Evolutionary conservation across 2,888 invertebrate species (phyloP), one percentile per base, ranked within the genome.

Genomic region (Phengaris alcon): DNA sequence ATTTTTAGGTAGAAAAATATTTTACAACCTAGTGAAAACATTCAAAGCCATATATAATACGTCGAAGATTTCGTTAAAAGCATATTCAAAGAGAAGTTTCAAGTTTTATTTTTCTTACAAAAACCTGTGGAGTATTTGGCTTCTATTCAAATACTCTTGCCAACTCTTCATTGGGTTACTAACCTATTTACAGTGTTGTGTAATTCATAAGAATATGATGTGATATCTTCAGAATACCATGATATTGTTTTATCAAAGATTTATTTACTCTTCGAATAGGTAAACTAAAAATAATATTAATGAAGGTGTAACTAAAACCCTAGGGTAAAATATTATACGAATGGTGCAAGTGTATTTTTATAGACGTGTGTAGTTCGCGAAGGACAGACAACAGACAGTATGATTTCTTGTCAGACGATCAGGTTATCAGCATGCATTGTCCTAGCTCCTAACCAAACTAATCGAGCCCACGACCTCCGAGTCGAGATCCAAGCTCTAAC

Each of bases 31-130:
- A 35, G 35, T 35, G 35, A 35, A 57, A 57, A 15, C 15, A 48
- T 51, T 15, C 48, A 46, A 3, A 35, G 69, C 46, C 51, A 48
- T 51, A 48, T 13, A 51, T n/a, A n/a, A 69, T n/a, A 35, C 35
- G 35, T 15, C n/a, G n/a, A 69, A 69, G n/a, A 69, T 46, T n/a
- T 48, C 48, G 8, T 8, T 46, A 48, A 69, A 69, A 69, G 46
- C 48, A n/a, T 48, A 15, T 69, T 48, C 46, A 15, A 69, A 48
- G n/a, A 48, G 46, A 35, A 35, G 35, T n/a, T 6, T 46, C 46
- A 48, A 69, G n/a, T 69, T 69, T 69, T 69, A 15, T 46, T 46
- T 69, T 69, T 48, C 69, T 69, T 15, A 69, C 48, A 69, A 69
- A 51, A 35, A 35, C 69, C 15, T 69, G 46, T 69, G 15, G 46